Evolutionary conservation across 2,888 invertebrate genomes (phyloP).

Genomic region (Tinea semifulvella): DNA sequence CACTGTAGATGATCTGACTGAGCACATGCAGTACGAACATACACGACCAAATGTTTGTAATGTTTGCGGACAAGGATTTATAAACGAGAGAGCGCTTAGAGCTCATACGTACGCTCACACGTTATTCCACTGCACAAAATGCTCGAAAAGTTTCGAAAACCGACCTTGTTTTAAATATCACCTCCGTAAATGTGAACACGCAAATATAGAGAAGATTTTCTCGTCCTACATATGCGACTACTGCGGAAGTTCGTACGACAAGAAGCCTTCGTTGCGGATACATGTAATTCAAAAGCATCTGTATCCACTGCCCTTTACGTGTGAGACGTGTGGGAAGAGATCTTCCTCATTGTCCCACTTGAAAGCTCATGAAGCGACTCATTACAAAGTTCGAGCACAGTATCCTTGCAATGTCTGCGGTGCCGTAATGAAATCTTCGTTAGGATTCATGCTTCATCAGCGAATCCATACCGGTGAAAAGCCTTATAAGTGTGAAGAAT

Average conservation of each 20-base stretch:
- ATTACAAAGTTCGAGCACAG: conserved; percentile 31
- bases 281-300: conserved; percentile 52
- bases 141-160: conserved; percentile 39
- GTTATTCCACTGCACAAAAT: conserved; percentile 36
- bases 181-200: conserved; percentile 26
- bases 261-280: conserved; percentile 42
- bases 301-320: conserved; percentile 39
- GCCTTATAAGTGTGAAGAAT: conserved; percentile 41
- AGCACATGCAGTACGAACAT: conserved; percentile 24
- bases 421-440: conserved; percentile 35
- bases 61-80: conserved; percentile 35
- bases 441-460: conserved; percentile 42
- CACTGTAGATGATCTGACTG: conserved; percentile 19
- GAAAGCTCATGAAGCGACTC: conserved; percentile 36
- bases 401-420: conserved; percentile 39
- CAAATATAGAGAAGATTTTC: neutral
- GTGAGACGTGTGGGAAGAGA: conserved; percentile 43
- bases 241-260: conserved; percentile 39
- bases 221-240: conserved; percentile 35
- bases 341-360: conserved; percentile 43
- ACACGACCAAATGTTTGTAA: conserved; percentile 27
- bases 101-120: conserved; percentile 41
- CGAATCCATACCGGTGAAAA: conserved; percentile 46
- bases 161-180: conserved; percentile 42
- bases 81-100: conserved; percentile 33